Percentiles rank a stretch among this genome's conserved stretches.
phyloP scores from a whole-genome alignment of 2,888 invertebrate species.

The Drosophila borborema region DNA sequence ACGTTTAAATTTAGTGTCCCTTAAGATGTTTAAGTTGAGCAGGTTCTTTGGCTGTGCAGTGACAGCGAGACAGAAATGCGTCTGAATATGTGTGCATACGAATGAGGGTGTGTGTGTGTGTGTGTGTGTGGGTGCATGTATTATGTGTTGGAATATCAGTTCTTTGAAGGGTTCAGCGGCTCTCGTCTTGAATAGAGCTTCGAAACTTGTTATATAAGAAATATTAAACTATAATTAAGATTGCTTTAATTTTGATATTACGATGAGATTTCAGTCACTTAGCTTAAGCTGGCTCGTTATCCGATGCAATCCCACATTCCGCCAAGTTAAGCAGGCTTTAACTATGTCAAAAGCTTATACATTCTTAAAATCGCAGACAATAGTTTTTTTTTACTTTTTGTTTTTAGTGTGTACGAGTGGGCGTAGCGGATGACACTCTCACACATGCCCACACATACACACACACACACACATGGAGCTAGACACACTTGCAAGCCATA shows the following conservation, averaged over 20 bases:
- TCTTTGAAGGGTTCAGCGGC: too few relatives aligned
- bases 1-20: neutral
- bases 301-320: neutral
- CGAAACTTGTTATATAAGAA: too few relatives aligned
- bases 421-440: neutral
- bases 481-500: neutral
- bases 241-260: neutral
- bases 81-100: too few relatives aligned
- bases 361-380: constrained; percentile 59
- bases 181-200: too few relatives aligned
- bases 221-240: neutral
- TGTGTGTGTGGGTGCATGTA: too few relatives aligned
- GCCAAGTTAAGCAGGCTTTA: constrained; percentile 18
- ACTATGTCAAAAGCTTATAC: constrained; percentile 41
- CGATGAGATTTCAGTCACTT: constrained; percentile 2
- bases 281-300: neutral
- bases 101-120: too few relatives aligned
- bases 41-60: too few relatives aligned
- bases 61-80: too few relatives aligned
- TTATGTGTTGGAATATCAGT: too few relatives aligned
- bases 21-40: neutral
- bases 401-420: constrained; percentile 30
- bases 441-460: neutral
- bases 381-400: constrained; percentile 18
- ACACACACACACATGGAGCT: neutral